phyloP scores from a whole-genome alignment of 2,888 invertebrate genomes.

The Cryptocephalus primarius region DNA sequence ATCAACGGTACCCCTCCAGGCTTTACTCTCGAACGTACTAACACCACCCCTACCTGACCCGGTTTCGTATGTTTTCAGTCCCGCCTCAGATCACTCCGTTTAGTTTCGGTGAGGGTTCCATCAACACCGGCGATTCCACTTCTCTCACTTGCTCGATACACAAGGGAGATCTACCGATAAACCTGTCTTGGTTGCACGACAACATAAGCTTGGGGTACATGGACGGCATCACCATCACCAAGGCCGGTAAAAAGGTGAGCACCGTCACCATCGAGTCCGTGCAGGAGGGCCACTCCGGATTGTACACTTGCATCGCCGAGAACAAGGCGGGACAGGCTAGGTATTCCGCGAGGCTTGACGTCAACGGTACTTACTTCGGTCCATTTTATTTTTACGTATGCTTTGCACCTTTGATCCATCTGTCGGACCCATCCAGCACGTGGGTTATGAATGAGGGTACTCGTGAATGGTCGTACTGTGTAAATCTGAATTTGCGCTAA shows the following conservation, averaged over 20 bases:
- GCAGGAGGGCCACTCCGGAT: conserved; percentile 55
- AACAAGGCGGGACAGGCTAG: conserved; percentile 55
- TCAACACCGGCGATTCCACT: conserved; percentile 61
- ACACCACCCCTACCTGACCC: background rate
- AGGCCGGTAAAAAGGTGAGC: conserved; percentile 45
- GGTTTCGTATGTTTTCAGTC: conserved; percentile 12
- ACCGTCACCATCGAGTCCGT: conserved; percentile 52
- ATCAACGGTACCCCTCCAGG: conserved; percentile 47
- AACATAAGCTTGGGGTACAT: conserved; percentile 31
- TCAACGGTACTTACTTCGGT: conserved; percentile 54
- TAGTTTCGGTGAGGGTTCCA: conserved; percentile 43
- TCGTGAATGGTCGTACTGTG: background rate
- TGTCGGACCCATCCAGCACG: no score
- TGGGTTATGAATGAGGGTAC: no score
- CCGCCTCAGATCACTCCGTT: conserved; percentile 48
- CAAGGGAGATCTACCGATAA: conserved; percentile 62
- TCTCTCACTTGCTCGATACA: conserved; percentile 57
- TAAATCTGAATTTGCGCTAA: no score
- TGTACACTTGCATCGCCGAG: conserved; percentile 57
- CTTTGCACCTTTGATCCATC: background rate
- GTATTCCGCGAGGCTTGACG: conserved; percentile 50
- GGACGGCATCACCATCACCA: conserved; percentile 33
- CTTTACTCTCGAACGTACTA: background rate
- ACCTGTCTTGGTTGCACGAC: conserved; percentile 52
- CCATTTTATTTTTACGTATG: background rate